These are phyloP conservation scores for Tribolium castaneum DNA, from an alignment of 1,140 invertebrate genomes.

Conservation along the genomic window DNA sequence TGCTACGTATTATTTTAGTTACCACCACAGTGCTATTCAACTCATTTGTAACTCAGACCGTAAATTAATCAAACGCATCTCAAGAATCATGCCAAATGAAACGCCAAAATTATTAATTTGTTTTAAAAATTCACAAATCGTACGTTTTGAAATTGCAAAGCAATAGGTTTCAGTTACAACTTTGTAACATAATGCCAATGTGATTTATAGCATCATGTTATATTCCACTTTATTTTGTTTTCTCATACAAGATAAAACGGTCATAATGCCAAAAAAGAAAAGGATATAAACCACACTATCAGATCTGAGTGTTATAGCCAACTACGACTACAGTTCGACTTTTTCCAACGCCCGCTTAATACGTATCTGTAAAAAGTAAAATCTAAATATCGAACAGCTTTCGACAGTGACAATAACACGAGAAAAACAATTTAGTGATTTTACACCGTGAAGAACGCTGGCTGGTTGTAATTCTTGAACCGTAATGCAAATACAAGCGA, in stretches of 20 bases:
- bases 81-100: slow-evolving; percentile 22
- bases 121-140: slow-evolving; percentile 21
- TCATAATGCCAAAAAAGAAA: neutral
- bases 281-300: neutral
- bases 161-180: neutral
- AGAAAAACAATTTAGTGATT: too few relatives aligned
- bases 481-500: neutral
- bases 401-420: too few relatives aligned
- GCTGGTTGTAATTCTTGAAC: neutral
- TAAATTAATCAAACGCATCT: slow-evolving; percentile 30
- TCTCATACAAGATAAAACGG: neutral
- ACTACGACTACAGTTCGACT: neutral
- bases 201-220: neutral
- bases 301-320: neutral
- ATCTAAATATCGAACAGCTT: too few relatives aligned
- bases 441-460: neutral
- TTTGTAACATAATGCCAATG: neutral
- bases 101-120: slow-evolving; percentile 12
- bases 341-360: neutral
- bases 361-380: too few relatives aligned
- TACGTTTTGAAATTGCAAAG: neutral
- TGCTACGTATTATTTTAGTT: slow-evolving; percentile 36
- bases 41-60: slow-evolving; percentile 18
- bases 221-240: neutral
- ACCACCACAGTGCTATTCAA: slow-evolving; percentile 29